These are phyloP conservation scores for Adelges cooleyi DNA, from an alignment of 1,140 invertebrate genomes.

Conservation along the genomic window DNA sequence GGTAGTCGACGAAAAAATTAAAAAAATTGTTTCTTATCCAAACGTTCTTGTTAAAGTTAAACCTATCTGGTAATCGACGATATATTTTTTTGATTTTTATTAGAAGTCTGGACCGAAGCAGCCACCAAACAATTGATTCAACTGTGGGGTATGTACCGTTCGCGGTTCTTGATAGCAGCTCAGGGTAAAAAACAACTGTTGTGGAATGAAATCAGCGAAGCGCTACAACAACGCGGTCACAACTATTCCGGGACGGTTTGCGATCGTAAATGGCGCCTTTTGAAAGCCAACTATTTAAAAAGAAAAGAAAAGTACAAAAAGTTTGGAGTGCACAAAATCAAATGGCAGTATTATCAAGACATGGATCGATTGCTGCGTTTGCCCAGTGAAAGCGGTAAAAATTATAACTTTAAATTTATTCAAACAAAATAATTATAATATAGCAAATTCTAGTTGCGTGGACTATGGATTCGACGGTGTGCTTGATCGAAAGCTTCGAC, in stretches of 20 bases:
- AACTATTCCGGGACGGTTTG: conserved; percentile 8
- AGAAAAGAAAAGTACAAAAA: conserved; percentile 23
- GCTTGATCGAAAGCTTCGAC: conserved; percentile 12
- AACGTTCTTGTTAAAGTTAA: no score
- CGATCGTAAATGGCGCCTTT: conserved; percentile 22
- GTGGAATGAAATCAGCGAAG: conserved; percentile 11
- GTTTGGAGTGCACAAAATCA: background rate
- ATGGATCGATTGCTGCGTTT: background rate
- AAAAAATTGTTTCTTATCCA: background rate
- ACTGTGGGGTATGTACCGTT: conserved; percentile 6
- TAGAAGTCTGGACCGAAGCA: conserved; percentile 8
- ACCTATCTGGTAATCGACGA: no score
- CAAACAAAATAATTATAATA: background rate
- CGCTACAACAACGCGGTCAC: background rate
- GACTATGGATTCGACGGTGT: conserved; percentile 11
- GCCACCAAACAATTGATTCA: conserved; percentile 13
- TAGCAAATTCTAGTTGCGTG: background rate
- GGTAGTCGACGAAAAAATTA: background rate
- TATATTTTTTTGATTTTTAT: no score
- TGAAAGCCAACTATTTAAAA: conserved; percentile 15
- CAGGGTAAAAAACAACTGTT: conserved; percentile 19
- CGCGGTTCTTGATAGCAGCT: background rate
- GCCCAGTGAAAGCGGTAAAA: conserved; percentile 1
- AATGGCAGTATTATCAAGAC: conserved; percentile 18
- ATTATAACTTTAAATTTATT: background rate